Evolutionary conservation across 1,140 invertebrate species (phyloP).

Genomic region (Macrobrachium nipponense): DNA sequence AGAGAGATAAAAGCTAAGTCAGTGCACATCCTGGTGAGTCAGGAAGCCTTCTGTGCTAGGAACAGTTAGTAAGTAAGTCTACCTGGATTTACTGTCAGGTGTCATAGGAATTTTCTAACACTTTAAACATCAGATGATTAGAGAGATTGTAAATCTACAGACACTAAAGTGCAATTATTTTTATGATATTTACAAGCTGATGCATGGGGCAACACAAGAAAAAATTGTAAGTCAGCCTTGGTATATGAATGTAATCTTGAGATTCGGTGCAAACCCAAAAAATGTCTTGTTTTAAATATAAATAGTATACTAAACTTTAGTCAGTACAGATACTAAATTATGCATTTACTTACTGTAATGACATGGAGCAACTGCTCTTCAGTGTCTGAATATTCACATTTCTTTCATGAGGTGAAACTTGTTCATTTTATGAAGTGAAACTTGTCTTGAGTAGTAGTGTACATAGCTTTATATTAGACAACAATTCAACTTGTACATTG

Average conservation of each 20-base stretch:
- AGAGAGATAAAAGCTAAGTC: neutral
- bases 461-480: conserved; percentile 41
- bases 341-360: no score
- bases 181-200: neutral
- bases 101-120: conserved; percentile 17
- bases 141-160: neutral
- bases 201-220: neutral
- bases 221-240: no score
- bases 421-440: conserved; percentile 34
- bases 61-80: conserved; percentile 28
- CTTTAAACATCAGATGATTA: conserved; percentile 23
- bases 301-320: no score
- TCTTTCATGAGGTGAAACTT: conserved; percentile 9
- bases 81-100: conserved; percentile 20
- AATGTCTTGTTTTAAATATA: no score
- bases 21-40: conserved; percentile 39
- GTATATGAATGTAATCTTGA: no score
- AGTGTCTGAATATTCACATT: conserved; percentile 6
- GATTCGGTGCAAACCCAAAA: no score
- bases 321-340: no score
- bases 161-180: conserved; percentile 14
- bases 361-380: conserved; percentile 10
- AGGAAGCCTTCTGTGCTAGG: conserved; percentile 41
- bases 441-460: conserved; percentile 21
- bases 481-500: conserved; percentile 52